Base-by-base conservation (phyloP, 2,113 vertebrate species). In the Pachycephala philippinensis region DNA sequence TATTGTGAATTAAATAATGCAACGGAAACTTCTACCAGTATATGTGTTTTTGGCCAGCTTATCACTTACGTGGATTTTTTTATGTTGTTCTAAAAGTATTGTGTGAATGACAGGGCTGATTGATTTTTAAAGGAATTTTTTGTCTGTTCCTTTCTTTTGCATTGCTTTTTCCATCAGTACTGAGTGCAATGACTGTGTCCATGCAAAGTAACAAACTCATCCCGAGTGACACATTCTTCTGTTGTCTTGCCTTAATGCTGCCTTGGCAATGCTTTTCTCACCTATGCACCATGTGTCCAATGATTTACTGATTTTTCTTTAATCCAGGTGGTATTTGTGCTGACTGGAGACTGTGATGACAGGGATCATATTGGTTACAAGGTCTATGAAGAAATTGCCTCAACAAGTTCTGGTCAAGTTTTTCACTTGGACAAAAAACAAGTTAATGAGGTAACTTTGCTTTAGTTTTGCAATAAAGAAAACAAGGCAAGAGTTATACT, bases 371-470 rank as follows among this genome's bases (percentile, higher is more conserved):
- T 99, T 18, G 99, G 99, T 87, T 99, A 99, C 96, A 99, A 99
- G 92, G 99, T 98, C 33, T 99, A 99, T 50, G 99, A 99, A 97
- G 99, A 99, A 98, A 99, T 99, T 33, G 99, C 99, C 49, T 99
- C 99, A 23, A 99, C 99, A 26, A 99, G 99, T 96, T 99, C 99
- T 63, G 99, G 99, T 44, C 99, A 99, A 96, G 98, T 99, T 78
- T 99, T 99, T 95, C 99, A 99, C 95, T 97, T 99, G 89, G 99
- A 99, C 97, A 99, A 99, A 97, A 99, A 99, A 68, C 99, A 99
- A 97, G 99, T 99, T 84, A 99, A 99, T 95, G 99, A 99, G 99
- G 99, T 99, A 97, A 98, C 96, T 92, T 84, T 28, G 12, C 63
- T 82, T 26, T 33, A 28, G 30, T 60, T 89, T 56, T 90, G 24